Evolutionary conservation across 1,140 invertebrate species (phyloP).

Genomic region (Oreohelix idahoensis): DNA sequence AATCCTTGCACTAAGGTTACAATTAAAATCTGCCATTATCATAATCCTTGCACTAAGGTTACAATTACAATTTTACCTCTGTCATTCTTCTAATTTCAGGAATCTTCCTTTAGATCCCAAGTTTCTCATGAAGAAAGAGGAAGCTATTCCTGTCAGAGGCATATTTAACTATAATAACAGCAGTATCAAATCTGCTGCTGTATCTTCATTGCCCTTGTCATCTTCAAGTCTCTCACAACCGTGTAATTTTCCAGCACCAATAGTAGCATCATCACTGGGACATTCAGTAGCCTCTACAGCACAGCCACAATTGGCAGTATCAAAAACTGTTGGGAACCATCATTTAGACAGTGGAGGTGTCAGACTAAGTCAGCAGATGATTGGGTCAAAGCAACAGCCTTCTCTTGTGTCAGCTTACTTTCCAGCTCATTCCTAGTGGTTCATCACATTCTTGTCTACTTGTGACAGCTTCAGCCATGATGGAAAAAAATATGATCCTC

Average conservation of each 20-base stretch:
- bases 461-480: neutral
- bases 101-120: slow-evolving; percentile 66
- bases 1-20: too few species aligned
- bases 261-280: slow-evolving; percentile 9
- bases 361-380: slow-evolving; percentile 60
- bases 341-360: slow-evolving; percentile 15
- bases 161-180: slow-evolving; percentile 40
- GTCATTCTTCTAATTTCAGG: neutral
- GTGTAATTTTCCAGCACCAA: slow-evolving; percentile 34
- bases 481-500: neutral
- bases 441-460: neutral
- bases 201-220: neutral
- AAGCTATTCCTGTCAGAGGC: slow-evolving; percentile 61
- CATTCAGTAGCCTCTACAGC: neutral
- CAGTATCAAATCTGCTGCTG: slow-evolving; percentile 43
- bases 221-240: slow-evolving; percentile 11
- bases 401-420: slow-evolving; percentile 67
- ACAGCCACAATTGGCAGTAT: neutral
- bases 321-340: neutral
- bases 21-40: too few species aligned
- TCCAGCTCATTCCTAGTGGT: slow-evolving; percentile 51
- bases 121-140: slow-evolving; percentile 63
- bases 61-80: too few species aligned
- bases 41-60: too few species aligned
- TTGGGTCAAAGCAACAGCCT: slow-evolving; percentile 60